A percentile compares a stretch with the other conserved stretches of the same genome.
These are phyloP conservation scores for Megamerina dolium DNA, from an alignment of 2,888 invertebrate species.

Conservation along the genomic window DNA sequence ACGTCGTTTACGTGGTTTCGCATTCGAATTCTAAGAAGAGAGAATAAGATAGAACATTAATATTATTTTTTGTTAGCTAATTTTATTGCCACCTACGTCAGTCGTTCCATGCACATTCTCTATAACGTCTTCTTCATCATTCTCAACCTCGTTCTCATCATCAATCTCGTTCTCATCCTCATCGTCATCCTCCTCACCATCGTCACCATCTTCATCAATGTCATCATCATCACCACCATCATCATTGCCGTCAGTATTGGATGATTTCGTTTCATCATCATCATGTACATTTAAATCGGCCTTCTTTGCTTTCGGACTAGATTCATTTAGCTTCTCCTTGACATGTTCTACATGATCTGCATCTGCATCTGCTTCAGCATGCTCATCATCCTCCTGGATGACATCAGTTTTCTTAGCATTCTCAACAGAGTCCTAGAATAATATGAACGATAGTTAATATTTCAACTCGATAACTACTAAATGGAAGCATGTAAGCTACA, in stretches of 20 bases:
- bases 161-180: slow-evolving; percentile 26
- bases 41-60: neutral
- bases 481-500: no score
- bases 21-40: neutral
- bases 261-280: slow-evolving; percentile 18
- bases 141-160: slow-evolving; percentile 15
- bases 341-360: slow-evolving; percentile 12
- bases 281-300: slow-evolving; percentile 48
- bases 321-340: slow-evolving; percentile 24
- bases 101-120: slow-evolving; percentile 31
- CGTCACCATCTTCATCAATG: slow-evolving; percentile 23
- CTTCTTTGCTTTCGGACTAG: slow-evolving; percentile 46
- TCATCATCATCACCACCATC: slow-evolving; percentile 17
- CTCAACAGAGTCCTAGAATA: slow-evolving; percentile 28
- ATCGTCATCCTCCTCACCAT: slow-evolving; percentile 26
- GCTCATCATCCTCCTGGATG: slow-evolving; percentile 38
- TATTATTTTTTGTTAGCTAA: neutral
- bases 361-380: slow-evolving; percentile 25
- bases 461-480: slow-evolving; percentile 12
- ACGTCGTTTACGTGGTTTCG: slow-evolving; percentile 37
- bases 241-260: slow-evolving; percentile 17
- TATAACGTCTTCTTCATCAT: slow-evolving; percentile 24
- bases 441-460: neutral
- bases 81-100: slow-evolving; percentile 27
- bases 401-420: slow-evolving; percentile 69